Percentiles rank a stretch among this genome's conserved stretches.
Conservation (phyloP, 2,113 vertebrate species). For the Nipponia nippon region DNA sequence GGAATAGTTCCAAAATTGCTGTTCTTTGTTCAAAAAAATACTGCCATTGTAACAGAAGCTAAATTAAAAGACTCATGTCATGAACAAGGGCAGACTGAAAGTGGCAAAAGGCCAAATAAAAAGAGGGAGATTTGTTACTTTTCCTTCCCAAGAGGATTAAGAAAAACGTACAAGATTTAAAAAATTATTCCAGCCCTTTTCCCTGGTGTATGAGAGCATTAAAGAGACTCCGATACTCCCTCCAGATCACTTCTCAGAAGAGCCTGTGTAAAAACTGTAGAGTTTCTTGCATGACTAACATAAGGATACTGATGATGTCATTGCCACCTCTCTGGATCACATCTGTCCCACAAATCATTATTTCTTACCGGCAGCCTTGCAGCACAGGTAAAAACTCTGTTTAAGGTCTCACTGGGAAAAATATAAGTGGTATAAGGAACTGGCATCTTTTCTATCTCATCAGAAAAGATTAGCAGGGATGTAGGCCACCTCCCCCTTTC, state of each 20-base stretch:
- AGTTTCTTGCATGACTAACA: background rate
- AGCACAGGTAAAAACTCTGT: background rate
- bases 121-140: conserved; percentile 20
- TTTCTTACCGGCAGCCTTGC: background rate
- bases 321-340: background rate
- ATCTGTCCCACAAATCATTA: background rate
- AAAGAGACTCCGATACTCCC: background rate
- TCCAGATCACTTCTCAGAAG: background rate
- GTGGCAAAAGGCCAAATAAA: conserved; percentile 6
- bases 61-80: conserved; percentile 18
- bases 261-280: background rate
- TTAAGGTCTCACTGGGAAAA: background rate
- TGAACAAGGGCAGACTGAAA: background rate
- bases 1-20: background rate
- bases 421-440: background rate
- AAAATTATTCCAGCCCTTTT: background rate
- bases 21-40: conserved; percentile 6
- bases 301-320: background rate
- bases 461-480: background rate
- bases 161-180: background rate
- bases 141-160: background rate
- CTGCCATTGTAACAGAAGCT: conserved; percentile 20
- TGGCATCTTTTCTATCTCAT: background rate
- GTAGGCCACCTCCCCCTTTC: background rate
- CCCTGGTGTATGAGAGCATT: background rate